phyloP scores from a whole-genome alignment of 2,113 vertebrate species.

The Hirundichthys speculiger region DNA sequence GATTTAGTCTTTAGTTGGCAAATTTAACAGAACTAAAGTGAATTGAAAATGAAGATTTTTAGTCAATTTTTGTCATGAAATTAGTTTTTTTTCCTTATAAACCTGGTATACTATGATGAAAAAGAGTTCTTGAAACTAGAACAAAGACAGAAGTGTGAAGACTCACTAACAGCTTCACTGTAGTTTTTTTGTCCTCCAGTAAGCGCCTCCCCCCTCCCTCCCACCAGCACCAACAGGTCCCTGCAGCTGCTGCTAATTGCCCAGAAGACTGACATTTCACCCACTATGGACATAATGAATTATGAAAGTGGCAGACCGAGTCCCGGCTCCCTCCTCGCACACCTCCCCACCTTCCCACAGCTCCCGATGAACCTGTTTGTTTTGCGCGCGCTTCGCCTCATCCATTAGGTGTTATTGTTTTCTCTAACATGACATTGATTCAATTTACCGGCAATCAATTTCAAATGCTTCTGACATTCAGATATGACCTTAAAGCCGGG shows the following conservation, averaged over 20 bases:
- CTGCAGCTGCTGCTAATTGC: conserved; percentile 93
- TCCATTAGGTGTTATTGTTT: conserved; percentile 99
- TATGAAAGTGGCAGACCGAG: conserved; percentile 87
- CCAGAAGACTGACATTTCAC: conserved; percentile 89
- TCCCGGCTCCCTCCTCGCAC: conserved; percentile 59
- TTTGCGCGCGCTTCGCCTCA: conserved; percentile 87
- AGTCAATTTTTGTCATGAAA: too few species aligned
- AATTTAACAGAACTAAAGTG: too few species aligned
- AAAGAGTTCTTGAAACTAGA: too few species aligned
- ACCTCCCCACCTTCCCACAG: conserved; percentile 68
- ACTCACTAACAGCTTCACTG: conserved; percentile 1
- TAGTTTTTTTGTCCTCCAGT: conserved; percentile 2
- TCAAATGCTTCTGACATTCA: conserved; percentile 99
- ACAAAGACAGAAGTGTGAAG: neutral
- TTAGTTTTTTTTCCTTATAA: too few species aligned
- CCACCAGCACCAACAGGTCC: conserved; percentile 73
- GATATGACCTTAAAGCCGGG: conserved; percentile 99
- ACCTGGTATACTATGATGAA: too few species aligned
- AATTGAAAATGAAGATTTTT: too few species aligned
- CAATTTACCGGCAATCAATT: conserved; percentile 99
- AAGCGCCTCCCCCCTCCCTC: neutral
- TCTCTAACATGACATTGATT: conserved; percentile 99
- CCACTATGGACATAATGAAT: conserved; percentile 94
- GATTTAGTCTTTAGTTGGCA: too few species aligned
- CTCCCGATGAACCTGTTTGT: conserved; percentile 92